A percentile compares a stretch with the other conserved stretches of the same genome.
phyloP scores from a whole-genome alignment of 2,888 invertebrate genomes.

The Pyrgus malvae region DNA sequence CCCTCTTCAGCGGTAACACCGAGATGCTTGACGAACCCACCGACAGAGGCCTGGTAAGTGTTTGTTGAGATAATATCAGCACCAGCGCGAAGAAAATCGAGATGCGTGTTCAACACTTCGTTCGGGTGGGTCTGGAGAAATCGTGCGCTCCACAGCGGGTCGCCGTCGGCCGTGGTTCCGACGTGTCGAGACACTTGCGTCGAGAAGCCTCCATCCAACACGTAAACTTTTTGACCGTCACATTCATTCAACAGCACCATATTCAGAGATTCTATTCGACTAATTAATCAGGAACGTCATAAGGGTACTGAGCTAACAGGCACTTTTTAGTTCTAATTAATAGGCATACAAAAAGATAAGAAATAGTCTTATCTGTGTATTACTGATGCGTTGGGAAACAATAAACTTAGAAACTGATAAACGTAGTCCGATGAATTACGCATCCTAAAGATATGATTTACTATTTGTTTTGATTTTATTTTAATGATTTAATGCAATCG shows the following conservation, averaged over 20 bases:
- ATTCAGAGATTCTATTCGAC: neutral
- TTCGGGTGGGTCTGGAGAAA: constrained; percentile 89
- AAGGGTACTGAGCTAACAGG: neutral
- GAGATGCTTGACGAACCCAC: constrained; percentile 88
- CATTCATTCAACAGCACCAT: constrained; percentile 23
- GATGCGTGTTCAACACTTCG: constrained; percentile 88
- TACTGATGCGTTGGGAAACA: neutral
- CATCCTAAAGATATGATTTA: neutral
- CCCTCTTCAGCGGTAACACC: constrained; percentile 85
- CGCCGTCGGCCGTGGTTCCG: constrained; percentile 86
- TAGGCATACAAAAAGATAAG: neutral
- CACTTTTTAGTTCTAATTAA: neutral
- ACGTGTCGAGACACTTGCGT: constrained; percentile 89
- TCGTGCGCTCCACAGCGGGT: constrained; percentile 94
- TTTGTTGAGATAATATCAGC: constrained; percentile 93
- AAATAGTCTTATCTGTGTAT: neutral
- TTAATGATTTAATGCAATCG: too few species aligned
- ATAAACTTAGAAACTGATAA: constrained; percentile 1
- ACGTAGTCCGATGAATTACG: neutral
- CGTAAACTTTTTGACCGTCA: constrained; percentile 48
- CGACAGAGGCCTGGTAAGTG: constrained; percentile 93
- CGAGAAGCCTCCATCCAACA: constrained; percentile 89
- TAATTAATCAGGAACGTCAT: neutral
- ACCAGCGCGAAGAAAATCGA: constrained; percentile 92
- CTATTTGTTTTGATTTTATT: neutral